Conservation (phyloP, 2,797 vertebrate species). For the Pelobates cultripes region DNA sequence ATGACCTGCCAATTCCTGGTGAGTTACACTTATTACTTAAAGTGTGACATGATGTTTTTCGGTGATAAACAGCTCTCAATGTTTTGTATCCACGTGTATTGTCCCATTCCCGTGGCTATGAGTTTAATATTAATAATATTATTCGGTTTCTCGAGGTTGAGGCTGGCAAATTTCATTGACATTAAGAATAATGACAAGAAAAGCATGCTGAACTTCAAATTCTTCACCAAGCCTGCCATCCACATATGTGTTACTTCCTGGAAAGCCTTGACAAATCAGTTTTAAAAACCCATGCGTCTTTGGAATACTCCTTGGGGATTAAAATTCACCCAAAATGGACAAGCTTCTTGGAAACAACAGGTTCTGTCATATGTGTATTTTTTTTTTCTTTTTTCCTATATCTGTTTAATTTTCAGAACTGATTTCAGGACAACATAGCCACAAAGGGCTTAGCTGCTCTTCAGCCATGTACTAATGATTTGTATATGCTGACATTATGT, state of each 20-base stretch:
- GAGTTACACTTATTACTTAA: constrained; percentile 23
- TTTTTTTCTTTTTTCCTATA: too few relatives aligned
- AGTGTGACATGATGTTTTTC: constrained; percentile 36
- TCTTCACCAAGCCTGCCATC: not conserved
- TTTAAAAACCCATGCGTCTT: too few relatives aligned
- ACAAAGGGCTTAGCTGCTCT: not conserved
- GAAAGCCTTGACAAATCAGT: too few relatives aligned
- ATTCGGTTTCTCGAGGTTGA: constrained; percentile 28
- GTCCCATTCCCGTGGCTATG: constrained; percentile 15
- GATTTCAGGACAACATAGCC: not conserved
- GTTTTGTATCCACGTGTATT: constrained; percentile 34
- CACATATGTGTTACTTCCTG: too few relatives aligned
- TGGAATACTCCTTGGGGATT: too few relatives aligned
- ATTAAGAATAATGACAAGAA: constrained; percentile 26
- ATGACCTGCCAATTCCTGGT: constrained; percentile 12
- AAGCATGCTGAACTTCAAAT: not conserved
- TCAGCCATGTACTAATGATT: not conserved
- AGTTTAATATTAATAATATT: constrained; percentile 23
- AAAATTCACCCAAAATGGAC: too few relatives aligned
- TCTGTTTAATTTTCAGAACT: too few relatives aligned
- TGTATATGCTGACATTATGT: too few relatives aligned
- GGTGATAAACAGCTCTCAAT: constrained; percentile 12
- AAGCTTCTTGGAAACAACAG: not conserved
- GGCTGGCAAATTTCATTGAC: constrained; percentile 40
- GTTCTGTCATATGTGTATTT: not conserved